Percentiles rank a stretch among this genome's conserved stretches.
Conservation (phyloP, 2,888 invertebrate genomes). For the Adelphocoris suturalis region DNA sequence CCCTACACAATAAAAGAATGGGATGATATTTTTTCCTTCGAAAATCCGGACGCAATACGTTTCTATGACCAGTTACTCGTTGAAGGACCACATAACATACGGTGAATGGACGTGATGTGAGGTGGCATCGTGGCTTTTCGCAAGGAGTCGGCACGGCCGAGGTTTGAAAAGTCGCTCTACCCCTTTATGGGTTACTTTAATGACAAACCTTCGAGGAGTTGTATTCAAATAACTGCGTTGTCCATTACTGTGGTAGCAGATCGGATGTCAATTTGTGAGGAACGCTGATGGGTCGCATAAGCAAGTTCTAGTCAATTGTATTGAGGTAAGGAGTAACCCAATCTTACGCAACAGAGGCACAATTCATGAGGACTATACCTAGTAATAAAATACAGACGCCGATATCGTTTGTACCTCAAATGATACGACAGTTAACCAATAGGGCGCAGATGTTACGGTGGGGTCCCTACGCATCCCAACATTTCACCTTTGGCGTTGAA, state of each 20-base stretch:
- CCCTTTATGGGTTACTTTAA: slow-evolving; percentile 16
- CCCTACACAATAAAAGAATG: background rate
- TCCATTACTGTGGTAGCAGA: background rate
- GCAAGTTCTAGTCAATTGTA: background rate
- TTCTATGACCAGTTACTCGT: background rate
- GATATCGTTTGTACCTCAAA: too few species aligned
- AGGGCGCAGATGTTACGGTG: too few species aligned
- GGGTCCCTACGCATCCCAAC: too few species aligned
- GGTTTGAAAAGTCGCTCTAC: background rate
- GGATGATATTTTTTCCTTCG: background rate
- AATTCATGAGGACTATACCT: too few species aligned
- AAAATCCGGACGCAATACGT: background rate
- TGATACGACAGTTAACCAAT: too few species aligned
- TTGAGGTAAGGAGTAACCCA: background rate
- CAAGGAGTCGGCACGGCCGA: background rate
- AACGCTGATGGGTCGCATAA: background rate
- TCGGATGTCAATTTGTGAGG: slow-evolving; percentile 14
- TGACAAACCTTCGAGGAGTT: slow-evolving; percentile 8
- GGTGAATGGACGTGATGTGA: background rate
- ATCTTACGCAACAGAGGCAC: too few species aligned
- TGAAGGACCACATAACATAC: background rate
- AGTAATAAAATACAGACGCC: too few species aligned
- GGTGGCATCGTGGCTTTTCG: background rate
- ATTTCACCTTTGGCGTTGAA: too few species aligned
- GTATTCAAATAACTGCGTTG: background rate